These are phyloP conservation scores for Protonibea diacanthus DNA, from an alignment of 2,797 vertebrate genomes.

Conservation along the genomic window DNA sequence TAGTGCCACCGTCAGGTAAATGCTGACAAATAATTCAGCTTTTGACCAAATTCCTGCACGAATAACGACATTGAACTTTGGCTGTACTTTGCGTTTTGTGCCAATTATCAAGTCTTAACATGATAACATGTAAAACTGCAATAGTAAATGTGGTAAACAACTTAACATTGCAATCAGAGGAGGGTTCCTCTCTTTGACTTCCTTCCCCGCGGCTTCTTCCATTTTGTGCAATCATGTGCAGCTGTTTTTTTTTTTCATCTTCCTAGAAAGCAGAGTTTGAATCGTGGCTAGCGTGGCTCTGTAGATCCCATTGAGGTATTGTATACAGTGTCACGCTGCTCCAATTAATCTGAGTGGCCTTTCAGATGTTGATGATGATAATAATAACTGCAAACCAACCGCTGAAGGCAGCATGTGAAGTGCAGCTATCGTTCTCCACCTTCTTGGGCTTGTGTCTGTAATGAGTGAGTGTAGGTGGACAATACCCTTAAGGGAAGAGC, in stretches of 20 bases:
- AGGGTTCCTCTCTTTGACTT: not conserved
- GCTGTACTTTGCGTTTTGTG: not conserved
- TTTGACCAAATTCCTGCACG: not conserved
- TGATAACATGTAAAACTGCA: not conserved
- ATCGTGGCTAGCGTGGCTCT: not conserved
- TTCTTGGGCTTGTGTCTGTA: constrained; percentile 37
- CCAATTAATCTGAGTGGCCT: constrained; percentile 2
- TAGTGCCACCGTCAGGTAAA: not conserved
- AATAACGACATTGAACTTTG: not conserved
- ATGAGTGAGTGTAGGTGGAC: constrained; percentile 45
- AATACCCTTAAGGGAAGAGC: constrained; percentile 35
- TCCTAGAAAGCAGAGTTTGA: not conserved
- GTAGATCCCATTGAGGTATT: not conserved
- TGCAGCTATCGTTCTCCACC: constrained; percentile 9
- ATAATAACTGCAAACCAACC: constrained; percentile 3
- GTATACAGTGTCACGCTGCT: not conserved
- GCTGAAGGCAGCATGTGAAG: not conserved
- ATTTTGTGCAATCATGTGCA: not conserved
- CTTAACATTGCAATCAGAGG: not conserved
- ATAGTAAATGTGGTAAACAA: not conserved
- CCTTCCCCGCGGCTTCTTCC: not conserved
- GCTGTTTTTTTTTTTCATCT: not conserved
- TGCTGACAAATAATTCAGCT: not conserved
- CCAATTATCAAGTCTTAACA: not conserved
- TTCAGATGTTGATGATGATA: not conserved